phyloP scores from a whole-genome alignment of 2,888 invertebrate genomes.

The Lapara coniferarum region DNA sequence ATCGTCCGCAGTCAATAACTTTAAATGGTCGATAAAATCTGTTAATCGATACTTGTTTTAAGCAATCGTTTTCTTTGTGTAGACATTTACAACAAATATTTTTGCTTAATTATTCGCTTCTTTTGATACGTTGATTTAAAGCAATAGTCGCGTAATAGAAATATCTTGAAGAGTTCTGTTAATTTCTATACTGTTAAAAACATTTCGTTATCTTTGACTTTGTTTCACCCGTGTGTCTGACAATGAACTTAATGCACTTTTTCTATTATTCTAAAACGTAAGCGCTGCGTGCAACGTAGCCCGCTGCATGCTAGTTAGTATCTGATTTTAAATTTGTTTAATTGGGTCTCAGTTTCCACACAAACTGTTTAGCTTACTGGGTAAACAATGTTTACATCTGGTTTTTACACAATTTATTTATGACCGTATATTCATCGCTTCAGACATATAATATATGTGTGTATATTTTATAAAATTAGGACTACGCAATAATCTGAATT shows the following conservation, averaged over 20 bases:
- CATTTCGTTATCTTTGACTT: background rate
- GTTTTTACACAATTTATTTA: background rate
- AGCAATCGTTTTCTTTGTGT: background rate
- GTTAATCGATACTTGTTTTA: background rate
- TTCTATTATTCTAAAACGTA: background rate
- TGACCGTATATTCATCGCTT: too few relatives aligned
- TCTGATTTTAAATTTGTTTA: background rate
- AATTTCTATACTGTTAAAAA: background rate
- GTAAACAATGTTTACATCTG: slow-evolving; percentile 11
- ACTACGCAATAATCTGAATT: too few relatives aligned
- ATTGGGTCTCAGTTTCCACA: background rate
- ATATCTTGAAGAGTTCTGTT: background rate
- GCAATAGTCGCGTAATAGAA: background rate
- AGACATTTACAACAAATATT: background rate
- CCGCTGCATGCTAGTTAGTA: background rate
- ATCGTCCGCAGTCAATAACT: too few relatives aligned
- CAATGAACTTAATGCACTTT: background rate
- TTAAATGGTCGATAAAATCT: background rate
- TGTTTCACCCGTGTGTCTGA: background rate
- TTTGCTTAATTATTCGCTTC: background rate
- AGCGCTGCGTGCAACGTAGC: too few relatives aligned
- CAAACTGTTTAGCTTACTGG: background rate
- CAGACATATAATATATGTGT: background rate
- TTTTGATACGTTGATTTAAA: background rate
- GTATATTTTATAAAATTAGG: background rate